Evolutionary conservation across 2,797 vertebrate genomes (phyloP), one percentile per base, ranked within the genome.

Genomic region (Orientallactaga sibirica): DNA sequence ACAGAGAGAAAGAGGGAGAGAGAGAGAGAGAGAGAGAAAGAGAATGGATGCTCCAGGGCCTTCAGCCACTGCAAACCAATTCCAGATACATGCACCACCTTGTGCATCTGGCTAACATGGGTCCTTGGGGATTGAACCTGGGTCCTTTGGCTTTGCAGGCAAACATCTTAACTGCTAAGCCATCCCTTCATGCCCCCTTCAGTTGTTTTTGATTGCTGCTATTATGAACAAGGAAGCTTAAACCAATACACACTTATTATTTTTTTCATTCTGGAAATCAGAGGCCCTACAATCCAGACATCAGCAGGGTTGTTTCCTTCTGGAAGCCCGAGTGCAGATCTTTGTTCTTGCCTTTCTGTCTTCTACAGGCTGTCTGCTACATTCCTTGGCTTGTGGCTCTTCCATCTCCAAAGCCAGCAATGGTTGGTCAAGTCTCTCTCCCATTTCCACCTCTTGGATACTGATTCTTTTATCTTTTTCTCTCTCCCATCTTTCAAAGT

Each of bases 221-320:
- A 2, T 80, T 43, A 76, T 29, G 77, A 73, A 41, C 6, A 24
- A 3, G 48, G 11, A 52, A 16, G 5, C 33, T 95, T 92, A 76
- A 87, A 77, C 86, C 25, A 82, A 71, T 33, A 84, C 20, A 68
- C 15, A 73, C 25, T 20, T 52, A 73, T 92, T 92, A n/a, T 37
- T n/a, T 41, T n/a, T 90, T 91, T 1, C 2, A 8, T 92, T 84
- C 67, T 90, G 79, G 68, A 9, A 37, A 25, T 33, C 48, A 66
- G 22, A 76, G 22, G 61, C 70, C 62, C 75, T 70, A 78, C 78
- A 84, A 75, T 41, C 71, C 58, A 83, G 25, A 58, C 33, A 25
- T 75, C 5, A 1, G 25, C 43, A 64, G 37, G 62, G 15, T 67
- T 73, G n/a, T 66, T 82, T 48, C 43, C 78, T 78, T 84, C n/a